Evolutionary conservation across 2,797 vertebrate species (phyloP).

Genomic region (Mionectes olivaceus): DNA sequence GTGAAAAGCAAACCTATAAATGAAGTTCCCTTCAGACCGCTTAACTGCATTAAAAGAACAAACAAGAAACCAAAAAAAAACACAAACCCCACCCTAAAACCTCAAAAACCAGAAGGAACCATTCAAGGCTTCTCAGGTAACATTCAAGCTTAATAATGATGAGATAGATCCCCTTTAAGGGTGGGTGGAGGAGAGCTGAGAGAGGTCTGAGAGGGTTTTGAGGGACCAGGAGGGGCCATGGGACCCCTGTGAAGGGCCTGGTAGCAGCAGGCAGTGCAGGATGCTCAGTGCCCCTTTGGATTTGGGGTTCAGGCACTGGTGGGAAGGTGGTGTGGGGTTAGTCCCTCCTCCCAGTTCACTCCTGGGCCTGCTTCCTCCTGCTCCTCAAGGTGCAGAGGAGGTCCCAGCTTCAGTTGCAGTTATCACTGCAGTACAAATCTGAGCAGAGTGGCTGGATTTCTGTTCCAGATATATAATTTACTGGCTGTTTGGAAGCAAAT

Average conservation of each 20-base stretch:
- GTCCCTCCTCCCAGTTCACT: neutral
- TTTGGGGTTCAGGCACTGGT: neutral
- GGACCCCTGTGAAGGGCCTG: neutral
- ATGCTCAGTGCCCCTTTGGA: neutral
- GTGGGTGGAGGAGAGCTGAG: neutral
- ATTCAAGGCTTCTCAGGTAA: neutral
- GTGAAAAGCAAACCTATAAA: neutral
- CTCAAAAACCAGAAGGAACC: neutral
- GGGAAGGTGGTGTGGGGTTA: accelerated
- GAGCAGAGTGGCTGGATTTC: neutral
- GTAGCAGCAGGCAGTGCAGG: neutral
- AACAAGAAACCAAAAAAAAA: neutral
- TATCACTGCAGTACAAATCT: neutral
- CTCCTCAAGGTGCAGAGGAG: too few relatives aligned
- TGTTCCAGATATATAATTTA: slow-evolving; percentile 8
- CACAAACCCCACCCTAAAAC: accelerated
- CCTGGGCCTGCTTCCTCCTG: neutral
- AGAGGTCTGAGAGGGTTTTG: neutral
- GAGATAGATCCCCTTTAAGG: accelerated
- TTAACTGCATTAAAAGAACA: neutral
- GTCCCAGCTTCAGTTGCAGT: neutral
- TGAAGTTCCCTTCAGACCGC: neutral
- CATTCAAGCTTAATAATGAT: neutral
- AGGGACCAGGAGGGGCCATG: neutral
- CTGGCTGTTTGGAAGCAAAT: neutral